Percentiles rank a stretch among this genome's conserved stretches.
phyloP scores from a whole-genome alignment of 2,888 invertebrate genomes.

The Busseola fusca region DNA sequence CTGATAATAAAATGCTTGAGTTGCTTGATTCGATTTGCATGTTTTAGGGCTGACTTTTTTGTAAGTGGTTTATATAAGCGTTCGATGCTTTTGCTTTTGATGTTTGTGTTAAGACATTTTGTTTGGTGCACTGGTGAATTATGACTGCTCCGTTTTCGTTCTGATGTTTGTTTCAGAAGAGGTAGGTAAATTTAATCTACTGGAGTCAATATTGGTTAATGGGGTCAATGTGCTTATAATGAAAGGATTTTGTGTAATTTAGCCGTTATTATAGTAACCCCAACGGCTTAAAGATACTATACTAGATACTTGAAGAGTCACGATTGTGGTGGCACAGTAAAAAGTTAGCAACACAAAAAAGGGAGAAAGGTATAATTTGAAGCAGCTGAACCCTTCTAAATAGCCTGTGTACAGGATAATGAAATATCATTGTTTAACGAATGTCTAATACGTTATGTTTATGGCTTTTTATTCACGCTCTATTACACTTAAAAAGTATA shows the following conservation, averaged over 20 bases:
- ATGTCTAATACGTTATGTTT: conserved; percentile 58
- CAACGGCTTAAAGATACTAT: conserved; percentile 42
- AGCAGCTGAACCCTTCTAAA: conserved; percentile 53
- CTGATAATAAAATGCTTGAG: conserved; percentile 85
- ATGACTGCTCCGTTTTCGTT: conserved; percentile 28
- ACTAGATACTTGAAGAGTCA: conserved; percentile 55
- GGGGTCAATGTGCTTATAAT: conserved; percentile 16
- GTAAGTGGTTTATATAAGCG: conserved; percentile 63
- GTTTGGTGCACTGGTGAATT: conserved; percentile 28
- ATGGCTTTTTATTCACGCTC: conserved; percentile 65
- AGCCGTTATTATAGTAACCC: conserved; percentile 18
- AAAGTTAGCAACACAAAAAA: conserved; percentile 38
- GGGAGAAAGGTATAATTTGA: conserved; percentile 55
- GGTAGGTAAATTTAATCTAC: background rate
- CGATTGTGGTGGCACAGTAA: conserved; percentile 41
- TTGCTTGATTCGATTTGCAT: conserved; percentile 81
- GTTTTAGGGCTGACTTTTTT: conserved; percentile 70
- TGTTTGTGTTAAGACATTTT: conserved; percentile 45
- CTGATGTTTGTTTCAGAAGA: conserved; percentile 11
- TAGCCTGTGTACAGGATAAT: conserved; percentile 43
- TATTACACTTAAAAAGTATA: conserved; percentile 68
- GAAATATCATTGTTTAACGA: conserved; percentile 59
- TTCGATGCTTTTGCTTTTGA: conserved; percentile 43
- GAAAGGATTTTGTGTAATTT: conserved; percentile 16
- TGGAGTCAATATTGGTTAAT: background rate